Evolutionary conservation across 2,113 vertebrate species (phyloP), one percentile per base, ranked within the genome.

Genomic region (Elaphurus davidianus): DNA sequence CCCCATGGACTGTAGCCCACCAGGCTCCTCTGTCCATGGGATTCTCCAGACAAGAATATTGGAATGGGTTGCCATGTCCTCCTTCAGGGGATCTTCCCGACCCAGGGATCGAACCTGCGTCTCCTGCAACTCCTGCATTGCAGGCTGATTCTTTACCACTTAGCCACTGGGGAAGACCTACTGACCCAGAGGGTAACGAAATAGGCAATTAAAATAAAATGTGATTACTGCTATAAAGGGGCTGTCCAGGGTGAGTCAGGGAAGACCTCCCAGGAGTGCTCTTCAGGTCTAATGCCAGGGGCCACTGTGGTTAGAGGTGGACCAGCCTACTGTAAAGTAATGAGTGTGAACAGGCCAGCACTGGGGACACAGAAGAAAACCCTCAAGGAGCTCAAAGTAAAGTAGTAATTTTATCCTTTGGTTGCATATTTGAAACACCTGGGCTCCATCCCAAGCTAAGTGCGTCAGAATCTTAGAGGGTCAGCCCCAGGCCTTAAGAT

Each of bases 241-340:
- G 9, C 40, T 9, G 0, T 45, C 47, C 40, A 28, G 12, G n/a
- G 4, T 5, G 6, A 90, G 25, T 27, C 40, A n/a, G 25, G 52
- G n/a, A 36, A 54, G 30, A 11, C 25, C 4, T 50, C 30, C 19
- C 45, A 11, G 33, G 54, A 76, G 60, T 17, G 27, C 5, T 8
- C 59, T 21, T 59, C 40, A 9, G 33, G 55, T 21, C 40, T 21
- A 33, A 10, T 8, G 14, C 30, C 25, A 1, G 16, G 43, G 21
- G 17, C 4, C 1, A 21, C 57, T 43, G 3, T 10, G 9, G 33
- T 36, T 12, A 76, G 6, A 62, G 25, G 3, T 1, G 30, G 6
- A 27, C 78, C 15, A 25, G 50, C 28, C 74, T 76, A 64, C 47
- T 85, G 21, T 27, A 78, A 93, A 62, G 40, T 17, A 45, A 50